Evolutionary conservation across 1,140 invertebrate species (phyloP).

Genomic region (Brachionus angularis): DNA sequence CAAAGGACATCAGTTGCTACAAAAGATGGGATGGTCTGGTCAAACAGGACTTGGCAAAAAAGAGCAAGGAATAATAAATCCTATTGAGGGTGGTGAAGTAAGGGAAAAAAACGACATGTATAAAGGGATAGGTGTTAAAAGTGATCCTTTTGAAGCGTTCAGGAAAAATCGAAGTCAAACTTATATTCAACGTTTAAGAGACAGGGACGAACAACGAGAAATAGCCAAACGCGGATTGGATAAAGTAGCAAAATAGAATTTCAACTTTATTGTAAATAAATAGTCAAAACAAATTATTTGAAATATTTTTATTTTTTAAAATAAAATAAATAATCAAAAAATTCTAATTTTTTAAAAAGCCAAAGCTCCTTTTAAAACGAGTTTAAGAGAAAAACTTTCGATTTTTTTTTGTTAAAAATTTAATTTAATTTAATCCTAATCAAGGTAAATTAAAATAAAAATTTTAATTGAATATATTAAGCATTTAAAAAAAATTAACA

Average conservation of each 20-base stretch:
- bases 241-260: background rate
- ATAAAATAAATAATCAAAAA: background rate
- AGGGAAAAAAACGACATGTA: constrained; percentile 84
- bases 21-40: constrained; percentile 86
- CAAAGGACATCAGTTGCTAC: constrained; percentile 89
- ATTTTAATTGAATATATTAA: too few relatives aligned
- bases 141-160: constrained; percentile 93
- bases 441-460: too few relatives aligned
- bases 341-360: too few relatives aligned
- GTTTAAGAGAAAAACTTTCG: too few relatives aligned
- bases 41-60: constrained; percentile 80
- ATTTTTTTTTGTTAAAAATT: too few relatives aligned
- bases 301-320: background rate
- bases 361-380: too few relatives aligned
- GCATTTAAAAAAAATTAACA: too few relatives aligned
- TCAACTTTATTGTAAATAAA: too few relatives aligned
- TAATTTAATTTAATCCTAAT: too few relatives aligned
- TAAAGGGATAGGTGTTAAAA: constrained; percentile 80
- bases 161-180: constrained; percentile 85
- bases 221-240: background rate
- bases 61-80: constrained; percentile 88
- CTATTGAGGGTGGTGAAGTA: constrained; percentile 83
- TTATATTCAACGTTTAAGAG: constrained; percentile 19
- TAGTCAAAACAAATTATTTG: too few relatives aligned
- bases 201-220: constrained; percentile 1